phyloP scores from a whole-genome alignment of 2,113 vertebrate species.

The Lota lota region DNA sequence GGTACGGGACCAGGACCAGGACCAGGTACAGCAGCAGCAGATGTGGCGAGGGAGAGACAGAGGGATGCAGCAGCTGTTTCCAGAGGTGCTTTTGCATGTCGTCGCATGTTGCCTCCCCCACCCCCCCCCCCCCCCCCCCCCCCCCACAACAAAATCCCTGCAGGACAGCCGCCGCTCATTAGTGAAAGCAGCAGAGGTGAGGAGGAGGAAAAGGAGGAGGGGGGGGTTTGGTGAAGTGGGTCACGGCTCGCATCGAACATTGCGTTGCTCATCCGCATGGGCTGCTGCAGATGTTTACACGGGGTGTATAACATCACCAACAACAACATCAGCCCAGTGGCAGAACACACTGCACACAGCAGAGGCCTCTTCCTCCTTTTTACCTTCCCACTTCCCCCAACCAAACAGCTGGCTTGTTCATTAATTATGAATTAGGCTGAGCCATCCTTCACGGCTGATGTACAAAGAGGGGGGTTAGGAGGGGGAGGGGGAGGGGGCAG shows the following conservation, averaged over 20 bases:
- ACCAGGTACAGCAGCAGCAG: too few relatives aligned
- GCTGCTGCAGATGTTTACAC: conserved; percentile 58
- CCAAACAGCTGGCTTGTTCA: conserved; percentile 34
- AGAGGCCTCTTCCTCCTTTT: background rate
- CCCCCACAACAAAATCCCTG: conserved; percentile 1
- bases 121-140: too few relatives aligned
- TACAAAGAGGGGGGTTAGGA: conserved; percentile 1
- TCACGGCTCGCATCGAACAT: conserved; percentile 36
- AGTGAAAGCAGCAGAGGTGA: too few relatives aligned
- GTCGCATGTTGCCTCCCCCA: too few relatives aligned
- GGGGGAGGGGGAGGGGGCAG: background rate
- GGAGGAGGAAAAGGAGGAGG: background rate
- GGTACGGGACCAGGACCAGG: too few relatives aligned
- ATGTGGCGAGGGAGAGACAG: too few relatives aligned
- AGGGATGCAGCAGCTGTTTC: too few relatives aligned
- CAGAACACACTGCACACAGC: too few relatives aligned
- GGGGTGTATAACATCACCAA: conserved; percentile 19
- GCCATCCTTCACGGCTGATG: conserved; percentile 22
- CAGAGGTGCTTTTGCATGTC: too few relatives aligned
- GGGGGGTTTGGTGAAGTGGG: conserved; percentile 37
- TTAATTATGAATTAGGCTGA: conserved; percentile 36
- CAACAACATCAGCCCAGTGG: background rate
- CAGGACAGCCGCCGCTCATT: too few relatives aligned
- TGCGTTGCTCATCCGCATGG: conserved; percentile 35
- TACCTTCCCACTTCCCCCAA: conserved; percentile 1